Percentiles rank a stretch among this genome's conserved stretches.
Conservation (phyloP, 2,797 vertebrate genomes). For the Vultur gryphus region DNA sequence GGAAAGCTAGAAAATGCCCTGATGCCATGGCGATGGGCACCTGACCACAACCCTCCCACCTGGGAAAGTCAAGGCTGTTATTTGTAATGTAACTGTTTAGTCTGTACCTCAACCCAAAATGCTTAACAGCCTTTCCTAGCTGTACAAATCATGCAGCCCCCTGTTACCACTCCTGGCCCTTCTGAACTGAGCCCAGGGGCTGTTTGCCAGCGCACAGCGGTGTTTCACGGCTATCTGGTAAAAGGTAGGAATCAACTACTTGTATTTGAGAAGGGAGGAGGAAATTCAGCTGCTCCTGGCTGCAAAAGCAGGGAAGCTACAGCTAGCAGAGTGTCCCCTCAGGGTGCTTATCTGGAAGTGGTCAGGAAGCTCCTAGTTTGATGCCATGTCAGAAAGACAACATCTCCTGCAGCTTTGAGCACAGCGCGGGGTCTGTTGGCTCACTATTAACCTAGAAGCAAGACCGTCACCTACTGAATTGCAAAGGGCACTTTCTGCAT, state of each 20-base stretch:
- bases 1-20: background rate
- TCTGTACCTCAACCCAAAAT: background rate
- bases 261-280: background rate
- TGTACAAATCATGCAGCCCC: background rate
- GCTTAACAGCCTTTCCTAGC: background rate
- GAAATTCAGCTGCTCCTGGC: background rate
- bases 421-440: background rate
- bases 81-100: fast-evolving
- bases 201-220: background rate
- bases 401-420: background rate
- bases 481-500: background rate
- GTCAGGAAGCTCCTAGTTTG: background rate
- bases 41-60: background rate
- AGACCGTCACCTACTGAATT: background rate
- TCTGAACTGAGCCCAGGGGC: background rate
- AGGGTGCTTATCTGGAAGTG: background rate
- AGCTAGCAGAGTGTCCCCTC: background rate
- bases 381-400: background rate
- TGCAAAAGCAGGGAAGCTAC: background rate
- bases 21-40: background rate
- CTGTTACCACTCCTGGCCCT: background rate
- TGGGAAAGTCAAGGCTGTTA: background rate
- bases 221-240: background rate
- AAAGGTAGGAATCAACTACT: background rate
- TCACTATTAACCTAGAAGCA: background rate